A percentile compares a stretch with the other conserved stretches of the same genome.
These are phyloP conservation scores for Solen grandis DNA, from an alignment of 1,140 invertebrate genomes.

Conservation along the genomic window DNA sequence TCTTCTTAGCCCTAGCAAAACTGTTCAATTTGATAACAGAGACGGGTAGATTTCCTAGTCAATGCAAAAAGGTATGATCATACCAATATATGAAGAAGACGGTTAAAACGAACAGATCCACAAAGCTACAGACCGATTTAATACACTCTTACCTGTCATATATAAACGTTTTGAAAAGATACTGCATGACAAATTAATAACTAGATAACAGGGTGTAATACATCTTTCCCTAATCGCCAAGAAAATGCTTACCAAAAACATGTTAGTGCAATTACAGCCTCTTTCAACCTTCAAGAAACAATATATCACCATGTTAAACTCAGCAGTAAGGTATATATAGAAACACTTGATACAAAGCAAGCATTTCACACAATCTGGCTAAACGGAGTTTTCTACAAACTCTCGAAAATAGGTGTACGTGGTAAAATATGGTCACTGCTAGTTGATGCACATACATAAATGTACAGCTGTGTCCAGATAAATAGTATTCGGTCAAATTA, in stretches of 20 bases:
- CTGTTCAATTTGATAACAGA: slow-evolving; percentile 1
- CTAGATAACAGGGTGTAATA: not conserved
- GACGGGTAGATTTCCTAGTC: not conserved
- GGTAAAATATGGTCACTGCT: not conserved
- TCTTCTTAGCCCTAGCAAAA: not conserved
- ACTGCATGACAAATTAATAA: not conserved
- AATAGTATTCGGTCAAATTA: not conserved
- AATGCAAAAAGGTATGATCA: slow-evolving; percentile 13
- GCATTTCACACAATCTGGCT: slow-evolving; percentile 1
- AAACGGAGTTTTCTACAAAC: slow-evolving; percentile 5
- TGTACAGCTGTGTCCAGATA: not conserved
- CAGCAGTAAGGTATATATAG: not conserved
- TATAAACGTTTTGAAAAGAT: slow-evolving; percentile 3
- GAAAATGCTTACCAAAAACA: slow-evolving; percentile 7
- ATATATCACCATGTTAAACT: not conserved
- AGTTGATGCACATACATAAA: slow-evolving; percentile 3
- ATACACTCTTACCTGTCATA: not conserved
- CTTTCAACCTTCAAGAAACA: slow-evolving; percentile 5
- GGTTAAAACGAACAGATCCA: not conserved
- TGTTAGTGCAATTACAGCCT: not conserved
- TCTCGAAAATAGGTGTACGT: not conserved
- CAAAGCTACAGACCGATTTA: not conserved
- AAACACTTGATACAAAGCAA: not conserved
- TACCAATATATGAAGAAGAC: not conserved
- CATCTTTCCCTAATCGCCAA: not conserved